Conservation (phyloP, 2,888 invertebrate species). For the Eupithecia subfuscata region DNA sequence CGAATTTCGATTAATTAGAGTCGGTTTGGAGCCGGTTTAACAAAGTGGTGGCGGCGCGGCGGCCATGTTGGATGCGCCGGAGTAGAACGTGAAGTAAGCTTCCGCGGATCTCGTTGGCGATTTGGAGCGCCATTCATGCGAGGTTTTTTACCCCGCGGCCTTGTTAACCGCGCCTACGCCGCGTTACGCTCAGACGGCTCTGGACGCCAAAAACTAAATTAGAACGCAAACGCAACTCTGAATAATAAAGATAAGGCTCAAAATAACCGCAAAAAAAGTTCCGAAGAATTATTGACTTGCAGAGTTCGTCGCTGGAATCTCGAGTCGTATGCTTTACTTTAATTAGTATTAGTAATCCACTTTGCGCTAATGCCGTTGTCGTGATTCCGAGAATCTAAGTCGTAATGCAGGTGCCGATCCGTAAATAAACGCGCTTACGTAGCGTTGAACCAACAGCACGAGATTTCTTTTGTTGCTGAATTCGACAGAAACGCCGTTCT, state of each 20-base stretch:
- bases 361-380: conserved; percentile 27
- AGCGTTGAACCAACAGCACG: conserved; percentile 44
- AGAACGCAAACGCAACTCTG: conserved; percentile 55
- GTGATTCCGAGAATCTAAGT: conserved; percentile 42
- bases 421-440: conserved; percentile 47
- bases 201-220: conserved; percentile 65
- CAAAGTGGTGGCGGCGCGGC: conserved; percentile 21
- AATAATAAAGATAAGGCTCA: conserved; percentile 40
- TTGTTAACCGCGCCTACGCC: conserved; percentile 71
- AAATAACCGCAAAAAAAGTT: conserved; percentile 19
- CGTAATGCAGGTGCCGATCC: conserved; percentile 46
- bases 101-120: conserved; percentile 64
- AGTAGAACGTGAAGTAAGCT: conserved; percentile 65
- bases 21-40: conserved; percentile 40
- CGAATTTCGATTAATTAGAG: conserved; percentile 37
- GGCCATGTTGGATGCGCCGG: conserved; percentile 56
- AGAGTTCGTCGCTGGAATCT: neutral
- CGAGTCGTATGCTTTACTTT: conserved; percentile 25
- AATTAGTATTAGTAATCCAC: conserved; percentile 35
- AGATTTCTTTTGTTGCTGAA: conserved; percentile 45
- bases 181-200: conserved; percentile 51
- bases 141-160: conserved; percentile 73
- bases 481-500: conserved; percentile 42
- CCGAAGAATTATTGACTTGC: conserved; percentile 1
- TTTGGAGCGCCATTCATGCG: conserved; percentile 77